phyloP scores from a whole-genome alignment of 2,113 vertebrate genomes.

The Myotis davidii region DNA sequence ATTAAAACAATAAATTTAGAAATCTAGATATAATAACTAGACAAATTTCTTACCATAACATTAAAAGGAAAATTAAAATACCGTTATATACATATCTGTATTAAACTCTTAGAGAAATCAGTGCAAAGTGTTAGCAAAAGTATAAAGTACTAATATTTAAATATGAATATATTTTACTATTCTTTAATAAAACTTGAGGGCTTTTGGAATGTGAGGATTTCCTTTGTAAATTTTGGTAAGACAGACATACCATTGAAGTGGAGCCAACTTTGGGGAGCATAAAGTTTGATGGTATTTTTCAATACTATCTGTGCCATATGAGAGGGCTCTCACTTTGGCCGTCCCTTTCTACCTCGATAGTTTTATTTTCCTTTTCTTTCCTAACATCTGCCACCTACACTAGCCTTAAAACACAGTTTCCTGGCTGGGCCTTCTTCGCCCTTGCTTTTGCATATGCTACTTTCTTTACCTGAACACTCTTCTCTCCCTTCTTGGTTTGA shows the following conservation, averaged over 20 bases:
- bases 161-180: constrained; percentile 21
- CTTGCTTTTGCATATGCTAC: not conserved
- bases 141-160: not conserved
- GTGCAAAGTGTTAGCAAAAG: not conserved
- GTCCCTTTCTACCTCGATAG: not conserved
- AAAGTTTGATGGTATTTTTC: not conserved
- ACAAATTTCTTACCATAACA: not conserved
- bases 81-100: not conserved
- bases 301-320: not conserved
- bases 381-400: not conserved
- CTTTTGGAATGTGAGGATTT: not conserved
- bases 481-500: not conserved
- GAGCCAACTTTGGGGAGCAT: not conserved
- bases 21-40: not conserved
- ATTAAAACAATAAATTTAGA: not conserved
- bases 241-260: not conserved
- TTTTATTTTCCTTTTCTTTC: not conserved
- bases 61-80: constrained; percentile 32
- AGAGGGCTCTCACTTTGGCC: not conserved
- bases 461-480: not conserved
- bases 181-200: not conserved
- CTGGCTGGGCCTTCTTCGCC: not conserved
- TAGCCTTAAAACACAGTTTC: not conserved
- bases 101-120: constrained; percentile 31
- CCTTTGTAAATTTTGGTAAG: not conserved